Evolutionary conservation across 2,113 vertebrate genomes (phyloP), one percentile per base, ranked within the genome.

Genomic region (Petrocephalus zakoni): DNA sequence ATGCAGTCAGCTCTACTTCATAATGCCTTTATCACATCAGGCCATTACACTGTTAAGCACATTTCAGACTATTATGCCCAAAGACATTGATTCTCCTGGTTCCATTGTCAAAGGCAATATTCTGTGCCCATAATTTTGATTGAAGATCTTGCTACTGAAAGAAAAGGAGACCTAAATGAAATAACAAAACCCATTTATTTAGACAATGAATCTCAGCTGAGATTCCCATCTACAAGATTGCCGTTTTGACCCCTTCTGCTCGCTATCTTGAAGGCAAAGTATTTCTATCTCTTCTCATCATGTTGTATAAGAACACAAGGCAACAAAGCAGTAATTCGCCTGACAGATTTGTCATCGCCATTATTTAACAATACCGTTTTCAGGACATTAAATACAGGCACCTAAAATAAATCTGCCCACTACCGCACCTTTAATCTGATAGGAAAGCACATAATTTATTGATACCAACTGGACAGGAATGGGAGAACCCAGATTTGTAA

Each of bases 171-270:
- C n/a, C 64, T 46, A 68, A 87, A 87, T 87, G 86, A 47, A 58
- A 87, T 61, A 64, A 64, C 64, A 34, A 75, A 87, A 75, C n/a
- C 46, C 11, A 87, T 87, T 72, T 47, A 87, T 87, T 47, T 72
- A 25, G 21, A 72, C 56, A 87, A 68, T n/a, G 37, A 72, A 87
- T 49, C n/a, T 87, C 46, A 75, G 61, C 61, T 47, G 46, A 46
- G n/a, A 51, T 51, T 87, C 37, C 51, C 61, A 87, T 87, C 21
- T 72, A 25, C 87, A 75, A 87, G 58, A 51, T 75, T 25, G 19
- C 61, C 75, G 46, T 78, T 78, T 78, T 78, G 72, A 78, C 72
- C 72, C 72, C 34, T 78, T 78, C 72, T 42, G 72, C 37, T 52
- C n/a, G 3, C 86, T 49, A 13, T 87, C 86, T 68, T n/a, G n/a